phyloP scores from a whole-genome alignment of 30 jellyfish, hydroid and myxozoan species.

The Nemopilema nomurai region DNA sequence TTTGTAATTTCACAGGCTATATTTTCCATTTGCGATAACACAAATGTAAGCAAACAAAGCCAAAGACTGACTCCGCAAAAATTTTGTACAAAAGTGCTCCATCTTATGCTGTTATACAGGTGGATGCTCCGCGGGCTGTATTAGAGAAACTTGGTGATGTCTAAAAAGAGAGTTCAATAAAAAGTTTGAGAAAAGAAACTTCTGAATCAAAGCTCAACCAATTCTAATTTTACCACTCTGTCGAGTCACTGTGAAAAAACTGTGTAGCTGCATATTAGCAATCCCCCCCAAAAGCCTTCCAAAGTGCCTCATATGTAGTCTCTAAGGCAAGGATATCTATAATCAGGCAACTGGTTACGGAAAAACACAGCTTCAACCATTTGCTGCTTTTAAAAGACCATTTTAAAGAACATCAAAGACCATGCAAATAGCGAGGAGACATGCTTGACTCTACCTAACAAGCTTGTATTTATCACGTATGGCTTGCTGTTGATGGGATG shows the following conservation, averaged over 20 bases:
- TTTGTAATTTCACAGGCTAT: neutral
- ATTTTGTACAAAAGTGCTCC: neutral
- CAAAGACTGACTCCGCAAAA: neutral
- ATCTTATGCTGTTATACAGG: constrained; percentile 36
- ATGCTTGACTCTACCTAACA: constrained; percentile 77
- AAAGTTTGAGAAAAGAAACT: neutral
- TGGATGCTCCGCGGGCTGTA: constrained; percentile 46
- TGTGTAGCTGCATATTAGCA: too few species aligned
- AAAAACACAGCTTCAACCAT: too few species aligned
- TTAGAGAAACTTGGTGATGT: constrained; percentile 57
- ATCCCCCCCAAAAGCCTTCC: too few species aligned
- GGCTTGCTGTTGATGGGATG: constrained; percentile 87
- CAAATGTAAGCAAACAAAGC: neutral
- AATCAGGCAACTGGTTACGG: too few species aligned
- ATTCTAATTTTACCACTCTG: too few species aligned
- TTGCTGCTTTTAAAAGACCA: too few species aligned
- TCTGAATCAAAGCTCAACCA: too few species aligned
- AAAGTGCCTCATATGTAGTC: too few species aligned
- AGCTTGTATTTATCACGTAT: constrained; percentile 79
- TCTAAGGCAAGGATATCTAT: too few species aligned
- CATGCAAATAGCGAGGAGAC: neutral
- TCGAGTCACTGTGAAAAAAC: too few species aligned
- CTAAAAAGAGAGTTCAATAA: neutral
- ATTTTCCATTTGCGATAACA: neutral
- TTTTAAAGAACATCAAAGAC: neutral